phyloP scores from a whole-genome alignment of 1,140 invertebrate species.

The Meloidogyne floridensis region DNA sequence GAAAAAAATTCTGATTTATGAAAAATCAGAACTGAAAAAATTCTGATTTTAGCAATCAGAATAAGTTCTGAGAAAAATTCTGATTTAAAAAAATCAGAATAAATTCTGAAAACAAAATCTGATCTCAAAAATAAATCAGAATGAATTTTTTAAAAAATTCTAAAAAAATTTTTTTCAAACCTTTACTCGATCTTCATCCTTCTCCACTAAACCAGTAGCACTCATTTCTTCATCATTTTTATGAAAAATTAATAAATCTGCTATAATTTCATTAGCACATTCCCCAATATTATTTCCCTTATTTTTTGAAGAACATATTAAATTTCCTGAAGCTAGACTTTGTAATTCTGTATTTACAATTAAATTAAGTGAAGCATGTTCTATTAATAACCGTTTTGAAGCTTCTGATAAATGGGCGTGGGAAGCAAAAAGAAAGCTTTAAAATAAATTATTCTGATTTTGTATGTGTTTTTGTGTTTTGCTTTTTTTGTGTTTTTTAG shows the following conservation, averaged over 20 bases:
- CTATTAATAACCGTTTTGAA: slow-evolving; percentile 35
- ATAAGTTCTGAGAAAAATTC: not conserved
- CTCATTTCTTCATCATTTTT: slow-evolving; percentile 5
- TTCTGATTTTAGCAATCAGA: not conserved
- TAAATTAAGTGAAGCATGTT: slow-evolving; percentile 39
- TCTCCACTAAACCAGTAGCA: not conserved
- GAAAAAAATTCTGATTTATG: no score
- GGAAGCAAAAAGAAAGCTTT: slow-evolving; percentile 50
- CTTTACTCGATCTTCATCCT: not conserved
- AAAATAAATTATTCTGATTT: slow-evolving; percentile 22
- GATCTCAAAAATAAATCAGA: no score
- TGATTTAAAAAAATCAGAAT: no score
- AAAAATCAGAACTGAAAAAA: no score
- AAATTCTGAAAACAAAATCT: no score
- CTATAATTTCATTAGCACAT: slow-evolving; percentile 48
- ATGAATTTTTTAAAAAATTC: no score
- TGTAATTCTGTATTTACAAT: slow-evolving; percentile 57
- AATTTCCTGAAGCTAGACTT: slow-evolving; percentile 42
- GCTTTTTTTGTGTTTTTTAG: no score
- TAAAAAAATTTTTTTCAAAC: not conserved
- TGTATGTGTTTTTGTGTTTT: no score
- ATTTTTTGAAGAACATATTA: slow-evolving; percentile 34
- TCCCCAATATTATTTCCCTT: slow-evolving; percentile 31
- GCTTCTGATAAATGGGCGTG: slow-evolving; percentile 44
- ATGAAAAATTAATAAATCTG: slow-evolving; percentile 44